A percentile compares a stretch with the other conserved stretches of the same genome.
These are phyloP conservation scores for Vultur gryphus DNA, from an alignment of 2,797 vertebrate genomes.

Conservation along the genomic window DNA sequence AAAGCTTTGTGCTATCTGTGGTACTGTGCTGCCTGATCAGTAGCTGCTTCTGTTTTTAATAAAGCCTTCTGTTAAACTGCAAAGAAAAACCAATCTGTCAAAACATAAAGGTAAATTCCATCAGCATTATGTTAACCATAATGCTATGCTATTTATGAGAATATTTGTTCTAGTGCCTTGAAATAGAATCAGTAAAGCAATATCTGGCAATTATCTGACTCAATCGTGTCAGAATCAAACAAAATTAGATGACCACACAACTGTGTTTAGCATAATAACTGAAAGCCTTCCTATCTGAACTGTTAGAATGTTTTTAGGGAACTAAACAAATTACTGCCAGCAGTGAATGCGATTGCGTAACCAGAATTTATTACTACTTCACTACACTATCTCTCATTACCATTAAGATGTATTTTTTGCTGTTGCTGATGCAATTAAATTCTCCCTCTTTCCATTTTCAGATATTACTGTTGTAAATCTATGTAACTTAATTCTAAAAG, in stretches of 20 bases:
- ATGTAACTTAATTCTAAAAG: background rate
- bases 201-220: slow-evolving; percentile 9
- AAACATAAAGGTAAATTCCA: slow-evolving; percentile 16
- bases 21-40: background rate
- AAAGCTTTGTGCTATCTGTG: background rate
- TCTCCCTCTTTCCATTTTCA: background rate
- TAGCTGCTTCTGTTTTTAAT: background rate
- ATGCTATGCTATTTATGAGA: background rate
- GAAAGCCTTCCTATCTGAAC: background rate
- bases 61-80: slow-evolving; percentile 1
- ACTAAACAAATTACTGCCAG: background rate
- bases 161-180: background rate
- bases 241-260: background rate
- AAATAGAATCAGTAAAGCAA: background rate
- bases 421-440: background rate
- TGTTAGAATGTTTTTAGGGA: background rate
- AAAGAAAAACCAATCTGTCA: background rate
- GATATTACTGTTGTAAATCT: background rate
- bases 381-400: background rate
- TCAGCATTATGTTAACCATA: background rate
- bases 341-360: background rate
- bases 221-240: background rate
- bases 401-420: background rate
- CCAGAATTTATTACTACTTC: background rate
- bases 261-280: background rate